A percentile compares a stretch with the other conserved stretches of the same genome.
Evolutionary conservation across 1,140 invertebrate species (phyloP).

Genomic region (Asbolus verrucosus): DNA sequence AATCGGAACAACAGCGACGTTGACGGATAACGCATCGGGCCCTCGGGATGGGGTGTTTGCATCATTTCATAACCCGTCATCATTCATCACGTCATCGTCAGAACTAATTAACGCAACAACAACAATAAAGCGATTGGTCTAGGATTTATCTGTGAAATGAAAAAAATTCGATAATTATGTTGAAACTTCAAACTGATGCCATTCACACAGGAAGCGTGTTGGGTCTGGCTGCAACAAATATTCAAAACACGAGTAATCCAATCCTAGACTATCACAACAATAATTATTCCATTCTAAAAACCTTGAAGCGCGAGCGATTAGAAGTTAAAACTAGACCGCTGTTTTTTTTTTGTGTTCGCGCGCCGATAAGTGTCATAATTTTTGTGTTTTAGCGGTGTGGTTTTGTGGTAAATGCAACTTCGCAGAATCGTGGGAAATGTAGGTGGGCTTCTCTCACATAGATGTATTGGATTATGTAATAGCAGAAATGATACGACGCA

Average conservation of each 20-base stretch:
- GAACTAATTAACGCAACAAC: conserved; percentile 14
- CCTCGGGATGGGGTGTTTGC: conserved; percentile 16
- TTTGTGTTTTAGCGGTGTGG: conserved; percentile 30
- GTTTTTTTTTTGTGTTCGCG: too few species aligned
- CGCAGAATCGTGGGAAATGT: conserved; percentile 26
- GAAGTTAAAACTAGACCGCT: conserved; percentile 1
- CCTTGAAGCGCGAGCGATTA: conserved; percentile 21
- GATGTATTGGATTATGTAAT: conserved; percentile 12
- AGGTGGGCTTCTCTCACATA: conserved; percentile 6
- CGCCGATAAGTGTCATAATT: not conserved
- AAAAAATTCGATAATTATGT: conserved; percentile 26
- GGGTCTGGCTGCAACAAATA: too few species aligned
- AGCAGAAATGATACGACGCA: too few species aligned
- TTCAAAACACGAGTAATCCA: conserved; percentile 28
- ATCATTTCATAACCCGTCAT: conserved; percentile 10
- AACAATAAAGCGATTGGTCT: conserved; percentile 13
- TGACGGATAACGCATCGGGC: conserved; percentile 26
- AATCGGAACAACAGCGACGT: not conserved
- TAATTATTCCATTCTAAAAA: conserved; percentile 38
- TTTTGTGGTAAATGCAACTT: conserved; percentile 32
- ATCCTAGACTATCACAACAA: conserved; percentile 8
- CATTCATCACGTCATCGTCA: conserved; percentile 25
- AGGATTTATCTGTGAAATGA: conserved; percentile 27
- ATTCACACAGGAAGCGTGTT: conserved; percentile 23
- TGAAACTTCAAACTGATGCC: conserved; percentile 11